These are phyloP conservation scores for Noctua fimbriata DNA, from an alignment of 2,888 invertebrate species.

Conservation along the genomic window DNA sequence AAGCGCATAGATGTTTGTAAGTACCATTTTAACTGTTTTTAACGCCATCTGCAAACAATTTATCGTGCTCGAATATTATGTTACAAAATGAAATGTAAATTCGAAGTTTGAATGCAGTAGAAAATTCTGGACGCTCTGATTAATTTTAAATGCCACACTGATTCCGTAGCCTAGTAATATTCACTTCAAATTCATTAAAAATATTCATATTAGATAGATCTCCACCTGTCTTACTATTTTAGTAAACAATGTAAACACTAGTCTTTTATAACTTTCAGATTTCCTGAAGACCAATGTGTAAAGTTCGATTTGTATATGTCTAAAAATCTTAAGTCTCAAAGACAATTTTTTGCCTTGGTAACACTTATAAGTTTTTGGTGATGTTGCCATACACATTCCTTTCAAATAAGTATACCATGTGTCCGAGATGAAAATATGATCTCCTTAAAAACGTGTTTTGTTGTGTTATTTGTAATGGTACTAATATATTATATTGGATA, in stretches of 20 bases:
- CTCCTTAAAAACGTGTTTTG: slow-evolving; percentile 22
- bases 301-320: neutral
- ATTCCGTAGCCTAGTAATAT: neutral
- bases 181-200: neutral
- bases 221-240: neutral
- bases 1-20: slow-evolving; percentile 40
- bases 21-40: slow-evolving; percentile 30
- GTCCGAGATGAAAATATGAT: slow-evolving; percentile 34
- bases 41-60: slow-evolving; percentile 19
- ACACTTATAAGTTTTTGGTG: neutral
- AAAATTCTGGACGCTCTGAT: neutral
- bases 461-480: slow-evolving; percentile 33
- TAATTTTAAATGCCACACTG: neutral
- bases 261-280: neutral
- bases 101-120: slow-evolving; percentile 1
- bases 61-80: slow-evolving; percentile 23
- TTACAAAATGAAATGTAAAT: neutral
- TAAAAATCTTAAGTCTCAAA: slow-evolving; percentile 7
- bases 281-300: neutral
- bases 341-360: slow-evolving; percentile 2
- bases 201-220: neutral
- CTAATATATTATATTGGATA: slow-evolving; percentile 39
- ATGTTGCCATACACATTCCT: slow-evolving; percentile 43
- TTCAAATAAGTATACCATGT: slow-evolving; percentile 29
- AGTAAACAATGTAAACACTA: neutral